A percentile compares a stretch with the other conserved stretches of the same genome.
phyloP scores from a whole-genome alignment of 2,797 vertebrate genomes.

The Austrolebias charrua region DNA sequence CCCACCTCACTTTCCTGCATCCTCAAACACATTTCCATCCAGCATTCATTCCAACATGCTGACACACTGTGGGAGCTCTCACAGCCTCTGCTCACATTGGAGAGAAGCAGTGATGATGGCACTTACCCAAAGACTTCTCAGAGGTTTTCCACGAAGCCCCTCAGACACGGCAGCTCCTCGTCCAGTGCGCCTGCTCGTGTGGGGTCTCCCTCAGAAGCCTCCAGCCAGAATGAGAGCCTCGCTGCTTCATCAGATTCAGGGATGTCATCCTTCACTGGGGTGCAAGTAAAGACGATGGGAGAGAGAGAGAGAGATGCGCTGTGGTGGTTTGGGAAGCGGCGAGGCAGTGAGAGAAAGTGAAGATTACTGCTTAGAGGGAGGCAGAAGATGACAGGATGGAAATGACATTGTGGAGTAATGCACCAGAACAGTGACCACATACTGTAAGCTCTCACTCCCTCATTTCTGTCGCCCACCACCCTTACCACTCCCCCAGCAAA shows the following conservation, averaged over 20 bases:
- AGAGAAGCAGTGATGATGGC: constrained; percentile 34
- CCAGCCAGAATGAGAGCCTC: constrained; percentile 84
- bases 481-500: constrained; percentile 23
- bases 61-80: constrained; percentile 10
- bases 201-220: constrained; percentile 89
- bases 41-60: constrained; percentile 28
- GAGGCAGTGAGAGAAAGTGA: constrained; percentile 50
- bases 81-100: constrained; percentile 11
- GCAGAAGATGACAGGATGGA: constrained; percentile 56
- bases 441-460: constrained; percentile 42
- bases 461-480: constrained; percentile 24
- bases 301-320: constrained; percentile 38
- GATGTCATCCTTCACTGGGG: constrained; percentile 90
- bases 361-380: constrained; percentile 56
- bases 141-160: constrained; percentile 83
- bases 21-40: constrained; percentile 32
- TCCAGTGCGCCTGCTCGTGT: constrained; percentile 83
- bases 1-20: constrained; percentile 30
- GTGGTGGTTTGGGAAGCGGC: constrained; percentile 57
- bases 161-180: constrained; percentile 87
- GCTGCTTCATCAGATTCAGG: constrained; percentile 91
- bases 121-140: constrained; percentile 87
- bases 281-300: constrained; percentile 82
- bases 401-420: constrained; percentile 73
- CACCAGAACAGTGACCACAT: constrained; percentile 66